A percentile compares a stretch with the other conserved stretches of the same genome.
Conservation (phyloP, 1,140 invertebrate species). For the Tyrophagus putrescentiae region DNA sequence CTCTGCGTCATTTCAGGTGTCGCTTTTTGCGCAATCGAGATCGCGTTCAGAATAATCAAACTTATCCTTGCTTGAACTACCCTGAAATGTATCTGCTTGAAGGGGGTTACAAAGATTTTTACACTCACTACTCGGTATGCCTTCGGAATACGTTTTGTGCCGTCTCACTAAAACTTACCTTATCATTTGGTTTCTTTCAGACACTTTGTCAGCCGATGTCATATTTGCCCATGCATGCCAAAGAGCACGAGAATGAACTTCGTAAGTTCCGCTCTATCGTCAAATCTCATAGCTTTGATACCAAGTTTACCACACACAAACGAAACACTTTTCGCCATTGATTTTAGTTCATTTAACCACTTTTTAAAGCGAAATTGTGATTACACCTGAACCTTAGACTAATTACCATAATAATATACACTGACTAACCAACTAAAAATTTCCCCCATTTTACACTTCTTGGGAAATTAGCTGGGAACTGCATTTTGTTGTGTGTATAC, state of each 20-base stretch:
- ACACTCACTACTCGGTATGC: constrained; percentile 33
- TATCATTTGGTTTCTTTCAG: too few relatives aligned
- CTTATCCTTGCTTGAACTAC: constrained; percentile 74
- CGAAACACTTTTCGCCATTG: constrained; percentile 3
- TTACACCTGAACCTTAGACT: too few relatives aligned
- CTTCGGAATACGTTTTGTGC: too few relatives aligned
- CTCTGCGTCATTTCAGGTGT: constrained; percentile 44
- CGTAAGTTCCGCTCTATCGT: constrained; percentile 56
- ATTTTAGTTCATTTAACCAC: neutral
- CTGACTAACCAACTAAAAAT: too few relatives aligned
- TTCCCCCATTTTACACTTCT: too few relatives aligned
- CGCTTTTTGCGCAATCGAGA: constrained; percentile 70
- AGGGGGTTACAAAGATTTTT: constrained; percentile 87
- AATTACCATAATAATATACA: too few relatives aligned
- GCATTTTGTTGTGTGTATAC: too few relatives aligned
- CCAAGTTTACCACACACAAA: constrained; percentile 10
- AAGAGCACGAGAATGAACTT: constrained; percentile 52
- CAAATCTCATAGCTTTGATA: constrained; percentile 35
- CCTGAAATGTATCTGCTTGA: constrained; percentile 88
- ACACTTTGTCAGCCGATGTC: constrained; percentile 54
- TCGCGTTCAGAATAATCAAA: constrained; percentile 57
- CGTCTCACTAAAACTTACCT: too few relatives aligned
- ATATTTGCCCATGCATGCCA: constrained; percentile 63
- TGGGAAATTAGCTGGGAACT: too few relatives aligned
- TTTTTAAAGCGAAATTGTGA: too few relatives aligned